These are phyloP conservation scores for Cairina moschata DNA, from an alignment of 2,113 vertebrate genomes.

Conservation along the genomic window DNA sequence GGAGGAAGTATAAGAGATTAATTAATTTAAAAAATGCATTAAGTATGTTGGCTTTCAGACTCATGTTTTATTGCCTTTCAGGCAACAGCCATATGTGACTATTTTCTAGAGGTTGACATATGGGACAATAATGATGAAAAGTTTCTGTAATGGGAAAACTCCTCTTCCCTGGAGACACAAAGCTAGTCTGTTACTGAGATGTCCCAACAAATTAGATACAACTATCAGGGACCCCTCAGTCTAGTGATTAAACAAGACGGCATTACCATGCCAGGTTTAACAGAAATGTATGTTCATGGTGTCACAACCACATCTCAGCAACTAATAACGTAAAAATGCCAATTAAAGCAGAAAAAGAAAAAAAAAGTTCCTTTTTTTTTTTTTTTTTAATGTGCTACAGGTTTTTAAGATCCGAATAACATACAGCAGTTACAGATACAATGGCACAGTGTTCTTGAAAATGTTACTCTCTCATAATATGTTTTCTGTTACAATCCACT, in stretches of 20 bases:
- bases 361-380: background rate
- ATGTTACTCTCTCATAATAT: fast-evolving
- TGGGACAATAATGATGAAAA: background rate
- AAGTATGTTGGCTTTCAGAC: background rate
- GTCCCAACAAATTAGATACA: slow-evolving; percentile 9
- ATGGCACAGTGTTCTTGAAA: background rate
- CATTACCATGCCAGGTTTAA: background rate
- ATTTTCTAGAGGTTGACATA: slow-evolving; percentile 19
- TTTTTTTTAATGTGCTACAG: no score
- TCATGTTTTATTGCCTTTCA: background rate
- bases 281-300: background rate
- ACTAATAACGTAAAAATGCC: background rate
- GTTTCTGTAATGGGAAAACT: background rate
- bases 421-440: background rate
- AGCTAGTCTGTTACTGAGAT: background rate
- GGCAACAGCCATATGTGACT: background rate
- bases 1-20: background rate
- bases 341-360: background rate
- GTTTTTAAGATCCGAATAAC: background rate
- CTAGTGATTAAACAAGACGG: background rate
- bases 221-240: background rate
- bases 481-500: background rate
- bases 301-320: background rate
- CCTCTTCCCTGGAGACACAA: background rate
- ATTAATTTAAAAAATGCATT: slow-evolving; percentile 42